Evolutionary conservation across 2,797 vertebrate genomes (phyloP).

Genomic region (Pteronotus mesoamericanus): DNA sequence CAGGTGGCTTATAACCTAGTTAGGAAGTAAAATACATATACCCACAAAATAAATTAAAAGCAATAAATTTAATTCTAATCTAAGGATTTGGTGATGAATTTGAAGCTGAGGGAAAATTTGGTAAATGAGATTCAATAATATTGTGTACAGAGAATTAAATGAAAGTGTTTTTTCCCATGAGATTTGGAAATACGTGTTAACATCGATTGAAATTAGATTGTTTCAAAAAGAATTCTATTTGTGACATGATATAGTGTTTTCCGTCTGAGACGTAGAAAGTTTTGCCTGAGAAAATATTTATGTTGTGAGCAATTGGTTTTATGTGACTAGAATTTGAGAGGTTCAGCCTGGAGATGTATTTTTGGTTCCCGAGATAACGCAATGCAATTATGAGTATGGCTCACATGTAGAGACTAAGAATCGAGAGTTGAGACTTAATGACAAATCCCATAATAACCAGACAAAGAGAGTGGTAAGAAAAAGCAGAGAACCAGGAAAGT

Average conservation of each 20-base stretch:
- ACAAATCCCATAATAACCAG: background rate
- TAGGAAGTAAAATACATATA: background rate
- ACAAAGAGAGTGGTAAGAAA: background rate
- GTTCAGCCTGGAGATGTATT: background rate
- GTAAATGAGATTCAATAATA: background rate
- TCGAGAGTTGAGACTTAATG: background rate
- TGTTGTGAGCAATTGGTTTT: background rate
- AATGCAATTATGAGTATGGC: background rate
- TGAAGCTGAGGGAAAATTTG: background rate
- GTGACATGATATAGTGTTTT: background rate
- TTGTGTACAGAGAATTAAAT: background rate
- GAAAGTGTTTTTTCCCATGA: background rate
- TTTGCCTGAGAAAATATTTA: background rate
- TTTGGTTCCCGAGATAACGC: background rate
- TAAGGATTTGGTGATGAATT: background rate
- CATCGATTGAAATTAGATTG: background rate
- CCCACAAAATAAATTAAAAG: background rate
- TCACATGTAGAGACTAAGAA: background rate
- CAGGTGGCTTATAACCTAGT: background rate
- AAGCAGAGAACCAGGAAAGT: background rate
- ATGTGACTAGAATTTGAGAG: background rate
- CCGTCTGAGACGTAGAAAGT: background rate
- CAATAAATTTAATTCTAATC: background rate
- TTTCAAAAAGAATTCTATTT: background rate
- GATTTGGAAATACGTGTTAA: background rate